A percentile compares a stretch with the other conserved stretches of the same genome.
These are phyloP conservation scores for Tauraco erythrolophus DNA, from an alignment of 2,113 vertebrate genomes.

Conservation along the genomic window DNA sequence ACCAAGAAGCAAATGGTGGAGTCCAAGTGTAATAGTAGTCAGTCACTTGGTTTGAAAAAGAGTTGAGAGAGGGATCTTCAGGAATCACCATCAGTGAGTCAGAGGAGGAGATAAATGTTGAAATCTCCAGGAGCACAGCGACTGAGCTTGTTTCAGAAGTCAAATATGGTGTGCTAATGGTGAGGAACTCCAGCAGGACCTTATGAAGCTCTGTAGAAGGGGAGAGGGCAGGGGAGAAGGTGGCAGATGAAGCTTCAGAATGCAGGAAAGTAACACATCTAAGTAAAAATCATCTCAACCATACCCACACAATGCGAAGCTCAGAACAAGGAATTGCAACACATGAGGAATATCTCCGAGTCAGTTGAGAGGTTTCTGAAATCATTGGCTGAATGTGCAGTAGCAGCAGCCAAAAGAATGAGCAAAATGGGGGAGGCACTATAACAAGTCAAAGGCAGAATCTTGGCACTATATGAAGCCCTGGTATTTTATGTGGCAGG, in stretches of 20 bases:
- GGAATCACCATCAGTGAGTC: neutral
- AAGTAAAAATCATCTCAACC: neutral
- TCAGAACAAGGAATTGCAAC: neutral
- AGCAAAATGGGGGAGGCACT: neutral
- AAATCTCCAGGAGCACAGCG: neutral
- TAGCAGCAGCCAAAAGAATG: neutral
- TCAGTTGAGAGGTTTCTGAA: neutral
- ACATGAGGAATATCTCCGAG: neutral
- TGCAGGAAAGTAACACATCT: neutral
- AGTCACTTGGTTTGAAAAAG: neutral
- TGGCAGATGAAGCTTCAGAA: neutral
- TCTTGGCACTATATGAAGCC: neutral
- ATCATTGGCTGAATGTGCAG: neutral
- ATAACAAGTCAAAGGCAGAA: neutral
- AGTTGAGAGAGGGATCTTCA: neutral
- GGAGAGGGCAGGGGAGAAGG: accelerated
- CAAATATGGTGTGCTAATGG: neutral
- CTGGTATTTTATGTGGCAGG: neutral
- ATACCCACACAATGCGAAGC: neutral
- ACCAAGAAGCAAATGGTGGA: neutral
- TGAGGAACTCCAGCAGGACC: neutral
- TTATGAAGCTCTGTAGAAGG: neutral
- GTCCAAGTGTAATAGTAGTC: neutral
- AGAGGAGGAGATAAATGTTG: neutral
- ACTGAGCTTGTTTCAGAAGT: neutral